Evolutionary conservation across 2,113 vertebrate genomes (phyloP), one percentile per base, ranked within the genome.

Genomic region (Apteryx mantelli): DNA sequence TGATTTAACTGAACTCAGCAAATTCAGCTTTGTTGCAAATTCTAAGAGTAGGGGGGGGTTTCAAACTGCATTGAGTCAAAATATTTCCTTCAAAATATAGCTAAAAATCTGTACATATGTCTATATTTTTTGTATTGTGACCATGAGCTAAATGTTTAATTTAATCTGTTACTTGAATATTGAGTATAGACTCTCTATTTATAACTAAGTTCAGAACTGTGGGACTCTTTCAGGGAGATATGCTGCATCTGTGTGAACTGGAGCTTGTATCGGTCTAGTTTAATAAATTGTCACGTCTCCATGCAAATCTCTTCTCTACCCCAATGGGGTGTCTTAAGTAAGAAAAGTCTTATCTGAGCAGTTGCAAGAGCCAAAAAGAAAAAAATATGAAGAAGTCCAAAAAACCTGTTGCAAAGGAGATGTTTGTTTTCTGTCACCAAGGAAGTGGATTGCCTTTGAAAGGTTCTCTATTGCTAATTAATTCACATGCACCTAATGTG

Each of bases 381-480:
- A 66, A 73, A 82, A 82, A 8, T 26, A 63, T 11, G 56, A 75
- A 82, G 16, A 61, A 86, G 6, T 38, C 0, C 13, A 48, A 88
- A 55, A 56, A 4, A 4, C 1, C 38, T 75, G 5, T 63, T 75
- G 36, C 66, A 87, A 82, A 79, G 78, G 46, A 92, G 70, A 22
- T 13, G 15, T 24, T 86, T 77, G 68, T 61, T 86, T 92, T 90
- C 82, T 75, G 42, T 81, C 16, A 68, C 0, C 68, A 66, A 94
- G 21, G 28, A 94, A 86, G 80, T 63, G 44, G 30, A 91, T 93
- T 88, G 42, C 48, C 52, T 95, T 94, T 92, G 82, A 88, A 93
- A 96, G 50, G 42, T 68, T 52, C 76, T 82, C 34, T 66, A 38
- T 46, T 86, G 88, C 88, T 91, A 94, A 91, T 93, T 92, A 81